Base-by-base conservation (phyloP, 2,888 invertebrate species). In the Slavum lentiscoides region DNA sequence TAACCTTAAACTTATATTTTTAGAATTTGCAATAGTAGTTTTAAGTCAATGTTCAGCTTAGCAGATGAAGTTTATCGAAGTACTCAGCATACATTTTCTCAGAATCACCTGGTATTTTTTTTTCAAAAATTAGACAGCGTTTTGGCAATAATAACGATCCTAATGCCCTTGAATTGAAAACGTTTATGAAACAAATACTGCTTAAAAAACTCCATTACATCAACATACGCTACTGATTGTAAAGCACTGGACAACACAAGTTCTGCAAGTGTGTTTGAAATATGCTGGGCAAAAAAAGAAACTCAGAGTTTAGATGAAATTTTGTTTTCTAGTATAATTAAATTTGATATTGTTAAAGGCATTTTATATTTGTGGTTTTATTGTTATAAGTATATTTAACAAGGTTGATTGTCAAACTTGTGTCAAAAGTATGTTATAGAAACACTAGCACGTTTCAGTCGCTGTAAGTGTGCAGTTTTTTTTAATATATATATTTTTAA, bases 121-220 rank as follows among this genome's bases (percentile, higher is more conserved):
- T 49, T 49, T 53, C 19, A 30, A 53, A 53, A 53, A 30, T 67
- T 5, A 43, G 67, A 9, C 68, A 68, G 23, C 53, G 68, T 53
- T 68, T 68, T 23, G 68, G 68, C 23, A 53, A 53, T 19, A 68
- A 68, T 66, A 39, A 66, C 66, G n/a, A 66, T 66, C 66, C 66
- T 15, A 66, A 66, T 66, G 39, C 11, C 9, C n/a, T 66, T n/a
- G 49, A 67, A 67, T 21, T 67, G 8, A 49, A 49, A 49, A 67
- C 67, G 13, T 43, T 49, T 23, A 49, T 67, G 67, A 67, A 67
- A 23, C 43, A 67, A 23, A 67, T 67, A 2, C 49, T 67, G 13
- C 15, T 21, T 13, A 66, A 66, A 13, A 66, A 66, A 9, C 43
- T n/a, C n/a, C 11, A 66, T 66, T n/a, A 37, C 64, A 19, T 64